These are phyloP conservation scores for Mastomys coucha DNA, from an alignment of 2,113 vertebrate species.

Conservation along the genomic window DNA sequence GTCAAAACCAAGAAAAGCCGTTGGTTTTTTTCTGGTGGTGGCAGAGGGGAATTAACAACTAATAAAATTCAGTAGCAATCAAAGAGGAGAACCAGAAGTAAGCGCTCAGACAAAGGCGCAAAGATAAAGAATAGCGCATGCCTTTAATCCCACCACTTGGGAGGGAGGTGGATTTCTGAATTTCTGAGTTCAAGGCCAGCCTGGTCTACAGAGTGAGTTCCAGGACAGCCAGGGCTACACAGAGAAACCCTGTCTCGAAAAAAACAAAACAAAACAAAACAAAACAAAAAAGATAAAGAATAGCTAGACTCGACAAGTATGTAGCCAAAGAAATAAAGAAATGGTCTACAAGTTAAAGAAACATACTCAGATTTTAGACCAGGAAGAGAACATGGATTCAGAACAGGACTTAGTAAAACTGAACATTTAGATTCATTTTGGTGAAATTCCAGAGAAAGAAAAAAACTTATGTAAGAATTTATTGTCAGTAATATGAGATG, in stretches of 20 bases:
- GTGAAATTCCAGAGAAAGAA: constrained; percentile 39
- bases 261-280: too few species aligned
- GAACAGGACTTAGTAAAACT: constrained; percentile 6
- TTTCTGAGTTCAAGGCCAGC: too few species aligned
- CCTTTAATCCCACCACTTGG: too few species aligned
- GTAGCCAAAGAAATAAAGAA: constrained; percentile 48
- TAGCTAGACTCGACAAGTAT: neutral
- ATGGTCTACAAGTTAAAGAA: constrained; percentile 29
- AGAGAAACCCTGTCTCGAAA: too few species aligned
- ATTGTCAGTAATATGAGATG: neutral
- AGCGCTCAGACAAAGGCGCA: neutral
- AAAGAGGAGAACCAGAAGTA: neutral
- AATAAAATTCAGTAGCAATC: neutral
- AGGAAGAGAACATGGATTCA: neutral
- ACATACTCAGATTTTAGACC: neutral
- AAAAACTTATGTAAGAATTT: neutral
- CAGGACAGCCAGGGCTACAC: too few species aligned
- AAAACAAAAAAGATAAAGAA: neutral
- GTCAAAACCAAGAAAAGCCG: constrained; percentile 13
- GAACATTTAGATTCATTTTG: neutral
- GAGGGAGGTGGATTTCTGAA: too few species aligned
- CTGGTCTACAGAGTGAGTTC: too few species aligned
- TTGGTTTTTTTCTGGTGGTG: neutral
- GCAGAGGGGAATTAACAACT: neutral
- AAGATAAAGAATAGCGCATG: neutral